phyloP scores from a whole-genome alignment of 2,113 vertebrate species.

The Salvelinus namaycush region DNA sequence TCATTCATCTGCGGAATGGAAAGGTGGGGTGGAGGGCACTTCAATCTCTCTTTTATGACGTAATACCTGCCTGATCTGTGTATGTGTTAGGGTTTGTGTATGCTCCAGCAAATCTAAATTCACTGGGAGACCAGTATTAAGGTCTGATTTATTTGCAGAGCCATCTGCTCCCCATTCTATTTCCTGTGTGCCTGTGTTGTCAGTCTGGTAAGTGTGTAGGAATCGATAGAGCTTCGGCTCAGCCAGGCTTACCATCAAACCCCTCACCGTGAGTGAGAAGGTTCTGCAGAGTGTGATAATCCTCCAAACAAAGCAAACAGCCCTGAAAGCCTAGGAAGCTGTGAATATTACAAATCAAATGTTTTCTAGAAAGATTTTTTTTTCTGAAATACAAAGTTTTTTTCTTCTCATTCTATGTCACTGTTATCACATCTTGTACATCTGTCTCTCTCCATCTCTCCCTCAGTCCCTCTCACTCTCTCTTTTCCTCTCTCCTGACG shows the following conservation, averaged over 20 bases:
- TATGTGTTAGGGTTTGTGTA: constrained; percentile 3
- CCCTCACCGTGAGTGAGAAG: constrained; percentile 36
- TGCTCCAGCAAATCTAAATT: constrained; percentile 63
- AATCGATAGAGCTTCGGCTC: constrained; percentile 29
- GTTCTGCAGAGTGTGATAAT: constrained; percentile 35
- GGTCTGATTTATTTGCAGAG: constrained; percentile 67
- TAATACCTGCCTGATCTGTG: too few relatives aligned
- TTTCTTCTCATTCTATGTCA: constrained; percentile 20
- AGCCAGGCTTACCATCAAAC: constrained; percentile 26
- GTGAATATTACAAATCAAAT: neutral
- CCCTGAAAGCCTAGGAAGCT: constrained; percentile 19
- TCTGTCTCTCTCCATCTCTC: constrained; percentile 10
- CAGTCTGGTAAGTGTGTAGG: constrained; percentile 16
- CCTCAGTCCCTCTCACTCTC: neutral
- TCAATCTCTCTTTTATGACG: too few relatives aligned
- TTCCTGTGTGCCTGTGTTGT: neutral
- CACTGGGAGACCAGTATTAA: constrained; percentile 38
- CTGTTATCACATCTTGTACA: neutral
- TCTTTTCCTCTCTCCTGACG: neutral
- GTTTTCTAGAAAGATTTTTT: neutral
- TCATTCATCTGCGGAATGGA: neutral
- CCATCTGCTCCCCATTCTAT: constrained; percentile 38
- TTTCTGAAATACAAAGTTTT: neutral
- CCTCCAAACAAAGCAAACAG: constrained; percentile 27
- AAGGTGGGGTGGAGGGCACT: too few relatives aligned